Evolutionary conservation across 2,113 vertebrate genomes (phyloP).

Genomic region (Erinaceus europaeus): DNA sequence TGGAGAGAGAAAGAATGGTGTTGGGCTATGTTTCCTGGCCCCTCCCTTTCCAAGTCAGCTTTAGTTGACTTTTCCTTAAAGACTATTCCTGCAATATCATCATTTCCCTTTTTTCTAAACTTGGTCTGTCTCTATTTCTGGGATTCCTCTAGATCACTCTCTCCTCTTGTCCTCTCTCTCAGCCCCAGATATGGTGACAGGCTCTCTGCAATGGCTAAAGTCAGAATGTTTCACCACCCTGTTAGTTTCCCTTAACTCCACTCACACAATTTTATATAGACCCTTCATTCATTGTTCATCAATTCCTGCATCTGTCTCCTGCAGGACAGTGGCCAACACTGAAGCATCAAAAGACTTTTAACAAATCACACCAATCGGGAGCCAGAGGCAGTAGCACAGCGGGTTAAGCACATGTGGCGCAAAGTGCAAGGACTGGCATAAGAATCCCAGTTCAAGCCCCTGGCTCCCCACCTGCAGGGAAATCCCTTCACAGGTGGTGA

Average conservation of each 20-base stretch:
- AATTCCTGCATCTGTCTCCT: neutral
- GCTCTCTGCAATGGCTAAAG: neutral
- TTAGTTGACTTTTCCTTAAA: neutral
- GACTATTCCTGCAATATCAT: no score
- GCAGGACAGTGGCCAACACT: neutral
- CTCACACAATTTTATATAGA: neutral
- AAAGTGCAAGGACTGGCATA: no score
- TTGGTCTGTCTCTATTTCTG: no score
- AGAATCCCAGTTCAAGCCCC: no score
- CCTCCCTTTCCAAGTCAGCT: neutral
- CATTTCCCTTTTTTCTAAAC: no score
- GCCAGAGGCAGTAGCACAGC: no score
- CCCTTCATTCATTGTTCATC: neutral
- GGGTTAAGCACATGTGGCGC: no score
- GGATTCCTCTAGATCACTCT: neutral
- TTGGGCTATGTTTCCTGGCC: neutral
- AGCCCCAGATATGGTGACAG: neutral
- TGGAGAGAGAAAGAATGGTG: neutral
- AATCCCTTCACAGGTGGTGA: no score
- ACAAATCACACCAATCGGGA: no score
- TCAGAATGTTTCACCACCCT: neutral
- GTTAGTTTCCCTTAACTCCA: neutral
- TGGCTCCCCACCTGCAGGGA: no score
- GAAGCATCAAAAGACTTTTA: neutral
- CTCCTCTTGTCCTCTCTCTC: neutral